Conservation (phyloP, 92 coral and sea anemone species). For the Parazoanthus swiftii region DNA sequence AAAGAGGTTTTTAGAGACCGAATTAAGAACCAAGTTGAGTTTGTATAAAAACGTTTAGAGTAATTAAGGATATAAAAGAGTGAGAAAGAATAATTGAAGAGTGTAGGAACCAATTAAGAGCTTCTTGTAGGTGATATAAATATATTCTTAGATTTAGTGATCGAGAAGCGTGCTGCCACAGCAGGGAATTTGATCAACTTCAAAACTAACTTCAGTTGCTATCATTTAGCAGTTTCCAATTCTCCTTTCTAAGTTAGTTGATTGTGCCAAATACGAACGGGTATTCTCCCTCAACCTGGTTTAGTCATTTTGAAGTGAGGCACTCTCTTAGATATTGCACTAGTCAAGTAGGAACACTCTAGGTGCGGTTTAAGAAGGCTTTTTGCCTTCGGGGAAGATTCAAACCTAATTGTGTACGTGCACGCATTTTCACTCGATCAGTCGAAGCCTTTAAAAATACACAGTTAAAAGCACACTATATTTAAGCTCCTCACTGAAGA, state of each 20-base stretch:
- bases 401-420: conserved; percentile 32
- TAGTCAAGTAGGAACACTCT: conserved; percentile 11
- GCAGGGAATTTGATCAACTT: conserved; percentile 30
- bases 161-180: conserved; percentile 28
- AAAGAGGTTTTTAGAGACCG: background rate
- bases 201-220: conserved; percentile 2
- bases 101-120: conserved; percentile 35
- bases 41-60: background rate
- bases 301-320: conserved; percentile 15
- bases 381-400: conserved; percentile 40
- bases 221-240: background rate
- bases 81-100: conserved; percentile 27
- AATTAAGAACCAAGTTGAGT: background rate
- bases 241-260: background rate
- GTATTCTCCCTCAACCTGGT: background rate
- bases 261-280: background rate
- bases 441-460: conserved; percentile 1
- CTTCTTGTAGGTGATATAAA: conserved; percentile 38
- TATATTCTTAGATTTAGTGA: conserved; percentile 30
- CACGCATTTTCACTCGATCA: conserved; percentile 18
- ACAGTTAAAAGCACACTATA: background rate
- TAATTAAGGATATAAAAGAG: conserved; percentile 33
- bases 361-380: conserved; percentile 37
- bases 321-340: conserved; percentile 13
- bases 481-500: background rate